Evolutionary conservation across 2,888 invertebrate species (phyloP).

Genomic region (Campoplex nolae): DNA sequence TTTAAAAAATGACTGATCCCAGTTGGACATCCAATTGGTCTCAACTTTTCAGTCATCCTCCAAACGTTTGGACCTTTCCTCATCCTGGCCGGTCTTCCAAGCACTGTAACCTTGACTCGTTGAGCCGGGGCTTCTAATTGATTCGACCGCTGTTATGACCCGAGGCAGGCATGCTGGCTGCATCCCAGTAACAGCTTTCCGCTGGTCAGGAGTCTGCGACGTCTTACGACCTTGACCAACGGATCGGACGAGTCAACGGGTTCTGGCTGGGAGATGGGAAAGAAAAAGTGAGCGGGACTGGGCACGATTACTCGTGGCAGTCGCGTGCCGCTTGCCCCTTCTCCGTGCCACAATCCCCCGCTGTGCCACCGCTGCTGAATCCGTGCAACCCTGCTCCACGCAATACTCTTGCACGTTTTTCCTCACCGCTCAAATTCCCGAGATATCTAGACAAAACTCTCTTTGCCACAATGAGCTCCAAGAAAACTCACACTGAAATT

Average conservation of each 20-base stretch:
- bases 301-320: constrained; percentile 48
- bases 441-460: neutral
- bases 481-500: neutral
- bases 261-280: neutral
- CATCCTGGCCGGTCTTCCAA: neutral
- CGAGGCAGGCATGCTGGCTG: neutral
- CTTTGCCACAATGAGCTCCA: neutral
- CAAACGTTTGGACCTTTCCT: too few relatives aligned
- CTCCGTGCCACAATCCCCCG: neutral
- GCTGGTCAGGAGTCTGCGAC: neutral
- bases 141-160: neutral
- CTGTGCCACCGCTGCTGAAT: constrained; percentile 19
- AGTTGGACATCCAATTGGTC: too few relatives aligned
- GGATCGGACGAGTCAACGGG: neutral
- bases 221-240: neutral
- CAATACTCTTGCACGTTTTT: neutral
- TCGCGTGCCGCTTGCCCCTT: constrained; percentile 58
- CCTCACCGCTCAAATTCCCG: neutral
- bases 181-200: neutral
- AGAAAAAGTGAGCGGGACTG: constrained; percentile 11
- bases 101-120: neutral
- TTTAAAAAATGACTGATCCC: too few relatives aligned
- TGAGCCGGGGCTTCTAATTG: neutral
- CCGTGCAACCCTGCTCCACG: neutral
- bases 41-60: too few relatives aligned